Base-by-base conservation (phyloP, 2,888 invertebrate genomes). In the Eupithecia subfuscata region DNA sequence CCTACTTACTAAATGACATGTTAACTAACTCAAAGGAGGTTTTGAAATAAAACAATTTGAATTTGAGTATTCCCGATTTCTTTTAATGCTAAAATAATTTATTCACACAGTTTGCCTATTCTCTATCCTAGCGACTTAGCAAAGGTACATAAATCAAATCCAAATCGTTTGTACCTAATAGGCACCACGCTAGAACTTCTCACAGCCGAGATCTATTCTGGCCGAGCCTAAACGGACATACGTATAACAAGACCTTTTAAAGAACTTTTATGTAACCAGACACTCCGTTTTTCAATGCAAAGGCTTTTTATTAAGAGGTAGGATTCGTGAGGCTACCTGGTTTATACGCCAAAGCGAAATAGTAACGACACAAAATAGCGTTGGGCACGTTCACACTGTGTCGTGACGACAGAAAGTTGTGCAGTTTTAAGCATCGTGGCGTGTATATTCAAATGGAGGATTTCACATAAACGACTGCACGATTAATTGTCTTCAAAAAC, bases 41-140 rank as follows among this genome's bases (percentile, higher is more conserved):
- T n/a, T n/a, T 9, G 14, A 37, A 67, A 67, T 67, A 12, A 67
- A 67, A 67, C 65, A 11, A 30, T 12, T 22, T 4, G 2, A n/a
- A 37, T 30, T 67, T 37, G 65, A 67, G 65, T 67, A 67, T 67
- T 67, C 37, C 37, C 65, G 37, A 67, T 67, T 67, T 64, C 22
- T 25, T 60, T 60, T n/a, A 34, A 67, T 67, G 8, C 40, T 67
- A 67, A 18, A 67, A 67, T 67, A 67, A 67, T 67, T 67, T 40
- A 67, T n/a, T 37, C 37, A 40, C 65, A 65, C 37, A 37, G 34
- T 40, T 37, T 11, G n/a, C 18, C 1, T 67, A 37, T 34, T 34
- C 30, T 37, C 37, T 65, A 65, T 40, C 18, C 40, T 67, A 67
- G 37, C 37, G 40, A 34, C 12, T 67, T 67, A 60, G 60, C 60